These are phyloP conservation scores for Hydractinia symbiolongicarpus DNA, from an alignment of 30 jellyfish, hydroid and myxozoan species.

Conservation along the genomic window DNA sequence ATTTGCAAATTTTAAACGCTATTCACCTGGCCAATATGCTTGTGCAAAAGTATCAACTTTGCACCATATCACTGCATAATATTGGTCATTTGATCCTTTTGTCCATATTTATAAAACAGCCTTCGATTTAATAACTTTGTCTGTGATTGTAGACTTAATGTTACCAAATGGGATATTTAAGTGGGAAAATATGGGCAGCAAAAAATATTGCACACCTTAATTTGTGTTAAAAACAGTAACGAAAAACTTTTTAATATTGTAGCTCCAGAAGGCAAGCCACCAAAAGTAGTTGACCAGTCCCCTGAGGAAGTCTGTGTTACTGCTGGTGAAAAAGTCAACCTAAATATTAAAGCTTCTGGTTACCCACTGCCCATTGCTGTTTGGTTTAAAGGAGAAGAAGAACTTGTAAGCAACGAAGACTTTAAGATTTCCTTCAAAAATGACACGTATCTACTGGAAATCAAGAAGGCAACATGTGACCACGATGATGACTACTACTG, in stretches of 20 bases:
- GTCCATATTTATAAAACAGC: too few species aligned
- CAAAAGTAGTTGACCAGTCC: slow-evolving; percentile 34
- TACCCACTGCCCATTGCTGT: slow-evolving; percentile 62
- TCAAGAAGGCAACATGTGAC: slow-evolving; percentile 22
- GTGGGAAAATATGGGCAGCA: too few species aligned
- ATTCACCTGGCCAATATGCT: too few species aligned
- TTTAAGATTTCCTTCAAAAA: slow-evolving; percentile 18
- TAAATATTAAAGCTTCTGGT: slow-evolving; percentile 49
- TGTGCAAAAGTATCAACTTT: too few species aligned
- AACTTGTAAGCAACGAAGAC: slow-evolving; percentile 18
- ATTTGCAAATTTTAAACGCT: too few species aligned
- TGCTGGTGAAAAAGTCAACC: slow-evolving; percentile 26
- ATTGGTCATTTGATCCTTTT: too few species aligned
- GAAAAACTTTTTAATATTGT: background rate
- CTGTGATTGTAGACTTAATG: too few species aligned
- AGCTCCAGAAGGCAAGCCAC: slow-evolving; percentile 65
- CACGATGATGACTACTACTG: slow-evolving; percentile 49
- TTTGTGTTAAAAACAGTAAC: background rate
- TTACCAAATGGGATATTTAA: too few species aligned
- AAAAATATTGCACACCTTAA: too few species aligned
- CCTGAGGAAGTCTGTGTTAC: slow-evolving; percentile 36
- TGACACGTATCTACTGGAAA: slow-evolving; percentile 18
- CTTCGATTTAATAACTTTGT: too few species aligned
- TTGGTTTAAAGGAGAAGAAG: slow-evolving; percentile 59
- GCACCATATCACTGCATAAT: too few species aligned